phyloP scores from a whole-genome alignment of 2,797 vertebrate genomes.

The Gadopsis bispinosus region DNA sequence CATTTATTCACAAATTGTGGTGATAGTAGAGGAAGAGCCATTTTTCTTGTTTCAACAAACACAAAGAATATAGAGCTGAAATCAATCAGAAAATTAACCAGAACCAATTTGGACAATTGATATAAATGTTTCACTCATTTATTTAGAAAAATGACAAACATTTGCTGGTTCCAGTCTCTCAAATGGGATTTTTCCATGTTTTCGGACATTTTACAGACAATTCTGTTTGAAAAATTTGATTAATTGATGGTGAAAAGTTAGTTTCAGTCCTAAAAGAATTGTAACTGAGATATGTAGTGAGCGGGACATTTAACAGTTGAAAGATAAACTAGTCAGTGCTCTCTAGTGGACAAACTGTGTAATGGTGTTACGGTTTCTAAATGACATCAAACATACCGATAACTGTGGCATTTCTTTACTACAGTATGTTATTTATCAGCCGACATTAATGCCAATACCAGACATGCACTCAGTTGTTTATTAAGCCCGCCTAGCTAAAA shows the following conservation, averaged over 20 bases:
- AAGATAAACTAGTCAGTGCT: neutral
- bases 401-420: too few species aligned
- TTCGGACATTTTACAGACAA: too few species aligned
- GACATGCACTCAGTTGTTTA: neutral
- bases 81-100: neutral
- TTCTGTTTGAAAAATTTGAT: too few species aligned
- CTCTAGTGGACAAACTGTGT: neutral
- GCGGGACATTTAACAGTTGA: neutral
- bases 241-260: too few species aligned
- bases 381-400: too few species aligned
- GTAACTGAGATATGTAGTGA: too few species aligned
- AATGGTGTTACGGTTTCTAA: too few species aligned
- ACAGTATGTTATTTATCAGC: neutral
- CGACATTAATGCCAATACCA: neutral
- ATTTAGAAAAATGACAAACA: neutral
- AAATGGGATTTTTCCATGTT: too few species aligned
- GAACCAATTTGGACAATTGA: neutral
- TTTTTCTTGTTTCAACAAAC: neutral
- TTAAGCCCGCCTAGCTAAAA: too few species aligned
- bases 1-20: neutral
- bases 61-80: too few species aligned
- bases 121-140: neutral
- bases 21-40: neutral
- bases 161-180: neutral
- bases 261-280: too few species aligned